Percentiles rank a stretch among this genome's conserved stretches.
Evolutionary conservation across 2,113 vertebrate species (phyloP).

Genomic region (Procavia capensis): DNA sequence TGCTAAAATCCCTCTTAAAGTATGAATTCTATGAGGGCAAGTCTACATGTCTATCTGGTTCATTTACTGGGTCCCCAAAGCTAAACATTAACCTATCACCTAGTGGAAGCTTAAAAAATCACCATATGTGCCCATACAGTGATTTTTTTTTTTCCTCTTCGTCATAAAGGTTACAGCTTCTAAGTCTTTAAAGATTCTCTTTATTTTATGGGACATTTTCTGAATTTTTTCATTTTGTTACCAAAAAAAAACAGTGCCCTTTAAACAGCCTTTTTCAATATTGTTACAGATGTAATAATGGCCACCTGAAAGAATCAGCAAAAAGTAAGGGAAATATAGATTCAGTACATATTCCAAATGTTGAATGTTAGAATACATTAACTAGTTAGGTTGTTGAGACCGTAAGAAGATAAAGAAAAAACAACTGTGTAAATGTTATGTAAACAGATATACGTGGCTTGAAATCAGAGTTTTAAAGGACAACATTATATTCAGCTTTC

Average conservation of each 20-base stretch:
- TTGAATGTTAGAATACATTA: constrained; percentile 3
- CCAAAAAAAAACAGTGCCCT: neutral
- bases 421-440: neutral
- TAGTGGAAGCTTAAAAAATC: neutral
- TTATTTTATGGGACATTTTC: constrained; percentile 16
- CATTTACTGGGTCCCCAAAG: neutral
- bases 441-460: neutral
- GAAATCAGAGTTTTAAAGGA: neutral
- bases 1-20: neutral
- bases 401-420: neutral
- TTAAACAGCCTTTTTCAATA: neutral
- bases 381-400: neutral
- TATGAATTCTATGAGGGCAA: neutral
- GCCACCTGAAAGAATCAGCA: neutral
- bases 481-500: neutral
- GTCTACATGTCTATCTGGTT: neutral
- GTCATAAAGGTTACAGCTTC: neutral
- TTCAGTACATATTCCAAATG: neutral
- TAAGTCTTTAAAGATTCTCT: neutral
- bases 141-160: neutral
- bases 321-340: neutral
- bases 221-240: neutral
- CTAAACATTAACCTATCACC: neutral
- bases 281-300: constrained; percentile 15
- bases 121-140: neutral